Base-by-base conservation (phyloP, 2,797 vertebrate species). In the Coregonus ussuriensis region DNA sequence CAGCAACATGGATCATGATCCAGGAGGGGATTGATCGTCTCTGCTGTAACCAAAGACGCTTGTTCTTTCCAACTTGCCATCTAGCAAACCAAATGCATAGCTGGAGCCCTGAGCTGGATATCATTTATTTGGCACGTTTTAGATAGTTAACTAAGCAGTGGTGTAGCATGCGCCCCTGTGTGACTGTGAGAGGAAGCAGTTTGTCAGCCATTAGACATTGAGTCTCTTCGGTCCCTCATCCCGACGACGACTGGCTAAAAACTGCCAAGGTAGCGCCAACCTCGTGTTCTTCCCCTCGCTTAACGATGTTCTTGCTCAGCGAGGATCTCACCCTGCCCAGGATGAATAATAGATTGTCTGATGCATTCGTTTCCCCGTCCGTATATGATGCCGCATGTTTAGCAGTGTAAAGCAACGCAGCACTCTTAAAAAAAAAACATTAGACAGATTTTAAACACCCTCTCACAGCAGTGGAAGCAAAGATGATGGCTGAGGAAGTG, bases 281-380 rank as follows among this genome's bases (percentile, higher is more conserved):
- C n/a, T 25, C n/a, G 72, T 56, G 74, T 67, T 66, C 79, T 4
- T 62, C 41, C 29, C 74, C 78, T 75, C 74, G 76, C 59, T 66
- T 73, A 31, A 75, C 77, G 70, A 80, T 67, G 33, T 62, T 67
- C 31, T 74, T 75, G 69, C 83, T 82, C 76, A 80, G 84, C 63
- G 52, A 72, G 70, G 71, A 76, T 65, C 47, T 52, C 3, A n/a
- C 31, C 18, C 18, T 35, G 16, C 68, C 18, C 63, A 54, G 21
- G 66, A 79, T 86, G 74, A 85, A 88, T 88, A 84, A 85, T 88
- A 80, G 78, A 86, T 84, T 76, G 41, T 73, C 76, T 76, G 72
- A 21, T 9, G 56, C 5, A n/a, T 18, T 47, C 9, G 6, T 59
- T 59, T 7, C 56, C 14, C 18, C 16, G 4, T 41, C 80, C 77